Evolutionary conservation across 1,140 invertebrate genomes (phyloP), one percentile per base, ranked within the genome.

Genomic region (Catajapyx aquilonaris): DNA sequence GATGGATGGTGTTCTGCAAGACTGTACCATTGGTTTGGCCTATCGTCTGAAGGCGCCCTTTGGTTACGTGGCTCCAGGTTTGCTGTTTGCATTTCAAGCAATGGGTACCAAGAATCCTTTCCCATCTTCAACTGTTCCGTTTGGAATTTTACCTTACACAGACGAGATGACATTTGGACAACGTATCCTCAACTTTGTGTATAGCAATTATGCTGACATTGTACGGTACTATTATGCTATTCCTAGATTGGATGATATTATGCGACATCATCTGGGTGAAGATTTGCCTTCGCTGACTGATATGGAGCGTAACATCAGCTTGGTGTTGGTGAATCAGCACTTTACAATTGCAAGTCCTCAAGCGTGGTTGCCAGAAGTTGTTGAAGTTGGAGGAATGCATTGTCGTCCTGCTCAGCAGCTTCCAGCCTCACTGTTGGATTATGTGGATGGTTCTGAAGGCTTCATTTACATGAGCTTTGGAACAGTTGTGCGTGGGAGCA

Each of bases 351-450:
- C 59, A 18, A 55, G 57, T 17, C 55, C 64, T 0, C 51, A 56
- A 7, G 62, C 66, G 0, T 50, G 60, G 20, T 43, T 64, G 0
- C 63, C 64, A 20, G 69, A 68, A 41, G 55, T 75, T 11, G 53
- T 75, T 28, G 68, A 73, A 46, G 53, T 76, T 11, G 68, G 68
- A 0, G 68, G 67, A 1, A 51, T 73, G 41, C 69, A 71, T 15
- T 34, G 20, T 50, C 57, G 31, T 44, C 48, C 0, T 44, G 46
- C 22, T 20, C 23, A 31, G 0, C n/a, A 44, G 10, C 42, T 44
- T 1, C 10, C 39, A 9, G 35, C 46, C 1, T 47, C 51, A 37
- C 46, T 57, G 4, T 42, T 68, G 23, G 38, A 46, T 3, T 47
- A 59, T 32, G 40, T 68, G 39, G 61, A 66, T 41, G 50, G 56